Evolutionary conservation across 2,113 vertebrate species (phyloP).

Genomic region (Semnornis frantzii): DNA sequence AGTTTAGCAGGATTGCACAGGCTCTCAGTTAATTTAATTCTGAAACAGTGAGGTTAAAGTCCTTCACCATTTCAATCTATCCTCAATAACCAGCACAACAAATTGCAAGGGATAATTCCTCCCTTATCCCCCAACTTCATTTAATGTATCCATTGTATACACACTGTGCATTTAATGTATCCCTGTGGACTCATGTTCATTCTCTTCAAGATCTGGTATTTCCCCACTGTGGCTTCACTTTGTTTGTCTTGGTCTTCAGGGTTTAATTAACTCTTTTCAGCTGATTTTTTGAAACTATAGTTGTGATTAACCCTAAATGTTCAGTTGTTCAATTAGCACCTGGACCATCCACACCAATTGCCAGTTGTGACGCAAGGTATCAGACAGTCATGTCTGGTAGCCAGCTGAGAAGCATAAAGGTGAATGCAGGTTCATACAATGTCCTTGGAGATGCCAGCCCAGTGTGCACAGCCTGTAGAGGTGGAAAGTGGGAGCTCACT

Average conservation of each 20-base stretch:
- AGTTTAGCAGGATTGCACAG: not conserved
- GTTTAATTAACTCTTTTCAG: not conserved
- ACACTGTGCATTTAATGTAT: not conserved
- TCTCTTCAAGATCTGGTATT: not conserved
- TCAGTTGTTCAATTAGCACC: not conserved
- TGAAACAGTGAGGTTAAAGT: not conserved
- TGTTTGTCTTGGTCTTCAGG: not conserved
- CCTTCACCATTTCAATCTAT: not conserved
- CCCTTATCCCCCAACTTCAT: not conserved
- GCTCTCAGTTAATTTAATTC: not conserved
- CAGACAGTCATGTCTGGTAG: not conserved
- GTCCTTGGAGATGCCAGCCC: not conserved
- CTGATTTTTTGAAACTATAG: not conserved
- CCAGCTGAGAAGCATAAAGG: not conserved
- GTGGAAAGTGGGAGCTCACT: not conserved
- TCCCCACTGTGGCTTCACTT: not conserved
- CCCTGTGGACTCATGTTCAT: not conserved
- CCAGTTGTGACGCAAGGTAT: not conserved
- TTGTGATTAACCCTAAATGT: not conserved
- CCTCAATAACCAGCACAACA: not conserved
- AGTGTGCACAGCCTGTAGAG: not conserved
- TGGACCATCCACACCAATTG: not conserved
- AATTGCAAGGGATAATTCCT: not conserved
- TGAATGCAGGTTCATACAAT: not conserved
- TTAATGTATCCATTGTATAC: not conserved